These are phyloP conservation scores for Drosophila limbata DNA, from an alignment of 2,888 invertebrate species.

Conservation along the genomic window DNA sequence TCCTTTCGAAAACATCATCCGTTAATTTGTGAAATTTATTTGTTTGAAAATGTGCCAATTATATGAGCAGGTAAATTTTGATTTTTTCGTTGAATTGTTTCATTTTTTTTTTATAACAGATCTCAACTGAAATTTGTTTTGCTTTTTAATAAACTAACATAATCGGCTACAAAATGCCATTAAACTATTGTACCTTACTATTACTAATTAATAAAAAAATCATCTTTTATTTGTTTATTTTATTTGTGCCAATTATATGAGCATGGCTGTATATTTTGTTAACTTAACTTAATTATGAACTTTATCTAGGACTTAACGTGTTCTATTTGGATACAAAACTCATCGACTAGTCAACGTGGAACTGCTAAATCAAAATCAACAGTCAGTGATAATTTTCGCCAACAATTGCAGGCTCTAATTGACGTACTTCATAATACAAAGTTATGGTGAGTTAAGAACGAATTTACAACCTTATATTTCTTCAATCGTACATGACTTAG, in stretches of 20 bases:
- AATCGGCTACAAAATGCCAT: too few species aligned
- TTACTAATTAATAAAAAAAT: too few species aligned
- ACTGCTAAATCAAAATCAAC: slow-evolving; percentile 96
- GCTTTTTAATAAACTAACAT: too few species aligned
- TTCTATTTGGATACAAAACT: slow-evolving; percentile 53
- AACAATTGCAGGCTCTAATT: slow-evolving; percentile 94
- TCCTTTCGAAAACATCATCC: not conserved
- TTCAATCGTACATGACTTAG: too few species aligned
- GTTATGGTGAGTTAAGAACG: slow-evolving; percentile 89
- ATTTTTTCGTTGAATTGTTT: too few species aligned
- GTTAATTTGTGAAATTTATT: too few species aligned
- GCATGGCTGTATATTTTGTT: not conserved
- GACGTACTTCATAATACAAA: slow-evolving; percentile 95
- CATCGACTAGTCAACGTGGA: slow-evolving; percentile 89
- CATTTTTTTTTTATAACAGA: not conserved
- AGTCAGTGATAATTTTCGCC: slow-evolving; percentile 94
- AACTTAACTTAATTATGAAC: not conserved
- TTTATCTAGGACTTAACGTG: slow-evolving; percentile 86
- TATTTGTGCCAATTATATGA: not conserved
- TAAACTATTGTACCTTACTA: too few species aligned
- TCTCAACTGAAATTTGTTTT: too few species aligned
- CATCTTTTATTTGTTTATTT: too few species aligned
- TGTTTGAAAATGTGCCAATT: too few species aligned
- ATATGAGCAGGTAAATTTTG: too few species aligned
- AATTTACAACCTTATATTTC: not conserved